Conservation (phyloP, 2,113 vertebrate genomes). For the Arizona elegans region DNA sequence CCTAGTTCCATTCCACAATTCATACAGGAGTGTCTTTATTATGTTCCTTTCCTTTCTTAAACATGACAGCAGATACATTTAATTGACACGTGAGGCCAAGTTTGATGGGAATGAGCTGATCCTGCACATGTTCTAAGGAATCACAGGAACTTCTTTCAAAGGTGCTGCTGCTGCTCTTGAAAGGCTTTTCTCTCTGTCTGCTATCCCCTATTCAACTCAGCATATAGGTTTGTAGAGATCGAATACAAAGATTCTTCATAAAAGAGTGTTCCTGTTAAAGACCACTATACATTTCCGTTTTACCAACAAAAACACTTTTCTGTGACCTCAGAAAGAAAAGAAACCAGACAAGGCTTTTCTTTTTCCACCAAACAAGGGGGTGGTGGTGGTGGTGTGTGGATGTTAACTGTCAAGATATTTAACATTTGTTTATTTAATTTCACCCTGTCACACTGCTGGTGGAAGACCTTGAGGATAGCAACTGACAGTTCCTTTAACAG, state of each 20-base stretch:
- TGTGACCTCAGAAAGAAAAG: not conserved
- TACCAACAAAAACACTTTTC: not conserved
- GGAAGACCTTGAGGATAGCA: not conserved
- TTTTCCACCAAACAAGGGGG: not conserved
- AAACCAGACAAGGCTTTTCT: not conserved
- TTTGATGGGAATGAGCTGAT: not conserved
- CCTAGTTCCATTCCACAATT: conserved; percentile 25
- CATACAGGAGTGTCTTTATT: not conserved
- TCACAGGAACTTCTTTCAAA: not conserved
- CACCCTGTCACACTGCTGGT: not conserved
- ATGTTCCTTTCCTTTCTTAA: not conserved
- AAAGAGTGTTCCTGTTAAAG: not conserved
- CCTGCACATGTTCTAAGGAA: accelerated
- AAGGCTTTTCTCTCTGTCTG: not conserved
- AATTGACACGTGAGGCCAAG: not conserved
- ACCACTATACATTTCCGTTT: not conserved
- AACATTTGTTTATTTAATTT: not conserved
- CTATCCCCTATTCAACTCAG: not conserved
- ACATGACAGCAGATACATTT: not conserved
- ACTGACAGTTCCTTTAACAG: not conserved
- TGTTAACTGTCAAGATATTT: not conserved
- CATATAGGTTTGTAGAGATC: not conserved
- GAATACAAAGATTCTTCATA: not conserved
- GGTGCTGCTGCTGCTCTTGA: not conserved
- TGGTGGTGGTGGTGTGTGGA: too few relatives aligned